Conservation (phyloP, 2,113 vertebrate species). For the Psettodes erumei region DNA sequence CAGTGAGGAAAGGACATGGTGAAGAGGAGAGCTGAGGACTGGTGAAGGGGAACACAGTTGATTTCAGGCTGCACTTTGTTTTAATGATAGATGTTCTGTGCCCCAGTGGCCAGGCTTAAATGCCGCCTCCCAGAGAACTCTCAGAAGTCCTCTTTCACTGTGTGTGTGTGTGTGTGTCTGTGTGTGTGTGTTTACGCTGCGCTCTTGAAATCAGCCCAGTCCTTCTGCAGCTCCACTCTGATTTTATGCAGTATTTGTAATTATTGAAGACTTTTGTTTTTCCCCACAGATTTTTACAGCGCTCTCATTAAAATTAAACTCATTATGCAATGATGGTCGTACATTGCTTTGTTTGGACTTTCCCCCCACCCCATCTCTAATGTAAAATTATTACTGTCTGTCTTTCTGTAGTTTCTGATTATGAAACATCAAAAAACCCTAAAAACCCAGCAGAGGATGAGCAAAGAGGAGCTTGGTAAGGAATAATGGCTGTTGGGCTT, state of each 20-base stretch:
- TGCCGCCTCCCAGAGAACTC: slow-evolving; percentile 63
- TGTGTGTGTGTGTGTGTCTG: slow-evolving; percentile 28
- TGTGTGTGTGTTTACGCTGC: slow-evolving; percentile 28
- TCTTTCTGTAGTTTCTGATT: slow-evolving; percentile 2
- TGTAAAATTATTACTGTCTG: slow-evolving; percentile 2
- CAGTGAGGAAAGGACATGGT: slow-evolving; percentile 25
- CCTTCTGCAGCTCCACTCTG: slow-evolving; percentile 35
- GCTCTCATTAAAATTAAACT: slow-evolving; percentile 45
- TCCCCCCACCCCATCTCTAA: background rate
- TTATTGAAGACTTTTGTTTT: slow-evolving; percentile 46
- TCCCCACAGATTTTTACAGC: slow-evolving; percentile 31
- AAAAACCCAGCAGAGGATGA: background rate
- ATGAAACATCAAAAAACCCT: slow-evolving; percentile 13
- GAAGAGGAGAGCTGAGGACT: slow-evolving; percentile 37
- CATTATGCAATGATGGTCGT: slow-evolving; percentile 17
- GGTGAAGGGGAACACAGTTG: slow-evolving; percentile 56
- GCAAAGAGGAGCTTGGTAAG: slow-evolving; percentile 29
- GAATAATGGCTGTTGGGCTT: slow-evolving; percentile 48
- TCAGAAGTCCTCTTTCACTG: slow-evolving; percentile 64
- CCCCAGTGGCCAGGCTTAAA: slow-evolving; percentile 68
- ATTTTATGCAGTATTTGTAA: slow-evolving; percentile 60
- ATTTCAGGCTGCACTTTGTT: slow-evolving; percentile 71
- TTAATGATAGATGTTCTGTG: slow-evolving; percentile 78
- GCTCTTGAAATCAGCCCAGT: slow-evolving; percentile 45
- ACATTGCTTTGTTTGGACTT: slow-evolving; percentile 34